These are phyloP conservation scores for Paratilapia polleni DNA, from an alignment of 2,113 vertebrate genomes.

Conservation along the genomic window DNA sequence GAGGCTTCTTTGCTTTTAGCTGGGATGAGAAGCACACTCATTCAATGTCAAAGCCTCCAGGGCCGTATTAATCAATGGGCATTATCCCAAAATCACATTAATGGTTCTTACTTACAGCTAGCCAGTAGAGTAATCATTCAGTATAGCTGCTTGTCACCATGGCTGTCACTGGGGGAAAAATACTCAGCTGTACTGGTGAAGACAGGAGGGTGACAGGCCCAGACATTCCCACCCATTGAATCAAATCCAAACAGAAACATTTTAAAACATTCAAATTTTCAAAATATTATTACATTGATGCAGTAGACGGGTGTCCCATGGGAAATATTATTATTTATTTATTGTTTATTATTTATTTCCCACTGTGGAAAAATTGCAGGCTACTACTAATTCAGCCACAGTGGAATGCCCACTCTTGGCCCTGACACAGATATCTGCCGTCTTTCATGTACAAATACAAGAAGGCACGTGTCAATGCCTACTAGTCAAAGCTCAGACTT, in stretches of 20 bases:
- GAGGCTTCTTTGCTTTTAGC: slow-evolving; percentile 39
- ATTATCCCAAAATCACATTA: slow-evolving; percentile 72
- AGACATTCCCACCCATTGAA: slow-evolving; percentile 25
- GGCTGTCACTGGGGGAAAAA: slow-evolving; percentile 20
- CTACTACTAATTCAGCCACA: slow-evolving; percentile 26
- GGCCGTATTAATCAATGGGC: slow-evolving; percentile 60
- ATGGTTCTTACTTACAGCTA: slow-evolving; percentile 56
- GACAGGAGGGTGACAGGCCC: slow-evolving; percentile 16
- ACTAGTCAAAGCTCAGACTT: not conserved
- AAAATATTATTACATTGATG: slow-evolving; percentile 51
- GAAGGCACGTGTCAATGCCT: not conserved
- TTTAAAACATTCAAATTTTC: slow-evolving; percentile 20
- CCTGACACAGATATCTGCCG: slow-evolving; percentile 15
- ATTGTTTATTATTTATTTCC: slow-evolving; percentile 44
- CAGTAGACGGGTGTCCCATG: slow-evolving; percentile 1
- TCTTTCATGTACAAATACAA: slow-evolving; percentile 38
- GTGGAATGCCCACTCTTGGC: slow-evolving; percentile 12
- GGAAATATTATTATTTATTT: slow-evolving; percentile 38
- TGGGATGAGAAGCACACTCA: slow-evolving; percentile 52
- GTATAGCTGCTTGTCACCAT: slow-evolving; percentile 33
- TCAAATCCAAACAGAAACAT: slow-evolving; percentile 17
- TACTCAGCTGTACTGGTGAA: slow-evolving; percentile 1
- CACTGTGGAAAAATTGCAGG: slow-evolving; percentile 14
- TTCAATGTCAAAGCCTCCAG: slow-evolving; percentile 61
- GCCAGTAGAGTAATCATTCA: slow-evolving; percentile 60